Conservation (phyloP, 2,888 invertebrate species). For the Drosophila emarginata region DNA sequence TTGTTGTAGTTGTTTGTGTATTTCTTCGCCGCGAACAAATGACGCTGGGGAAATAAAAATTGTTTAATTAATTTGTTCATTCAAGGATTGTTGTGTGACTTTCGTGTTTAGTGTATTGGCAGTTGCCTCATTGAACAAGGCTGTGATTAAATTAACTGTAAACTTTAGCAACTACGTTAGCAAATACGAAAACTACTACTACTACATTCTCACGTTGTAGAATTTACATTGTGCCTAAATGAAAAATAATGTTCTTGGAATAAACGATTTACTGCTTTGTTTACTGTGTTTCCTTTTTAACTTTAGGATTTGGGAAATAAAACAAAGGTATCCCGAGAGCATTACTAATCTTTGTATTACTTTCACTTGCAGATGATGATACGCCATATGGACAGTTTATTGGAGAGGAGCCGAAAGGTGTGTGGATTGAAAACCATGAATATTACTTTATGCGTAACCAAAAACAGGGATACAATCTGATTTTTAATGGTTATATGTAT, state of each 20-base stretch:
- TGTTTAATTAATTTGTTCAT: not conserved
- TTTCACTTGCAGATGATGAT: slow-evolving; percentile 29
- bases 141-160: no score
- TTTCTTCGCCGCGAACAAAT: slow-evolving; percentile 58
- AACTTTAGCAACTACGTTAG: no score
- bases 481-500: slow-evolving; percentile 81
- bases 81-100: not conserved
- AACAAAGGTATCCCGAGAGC: not conserved
- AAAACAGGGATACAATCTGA: slow-evolving; percentile 81
- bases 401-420: slow-evolving; percentile 65
- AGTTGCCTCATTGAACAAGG: no score
- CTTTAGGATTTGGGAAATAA: not conserved
- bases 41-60: slow-evolving; percentile 30
- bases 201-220: no score
- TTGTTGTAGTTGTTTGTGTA: slow-evolving; percentile 48
- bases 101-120: not conserved
- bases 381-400: slow-evolving; percentile 42
- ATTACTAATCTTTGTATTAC: slow-evolving; percentile 4
- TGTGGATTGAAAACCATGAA: slow-evolving; percentile 78
- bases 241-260: not conserved
- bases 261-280: not conserved
- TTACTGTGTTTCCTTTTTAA: not conserved
- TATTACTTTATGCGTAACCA: slow-evolving; percentile 80
- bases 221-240: no score
- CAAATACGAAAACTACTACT: no score